Base-by-base conservation (phyloP, 2,113 vertebrate genomes). In the Rissa tridactyla region DNA sequence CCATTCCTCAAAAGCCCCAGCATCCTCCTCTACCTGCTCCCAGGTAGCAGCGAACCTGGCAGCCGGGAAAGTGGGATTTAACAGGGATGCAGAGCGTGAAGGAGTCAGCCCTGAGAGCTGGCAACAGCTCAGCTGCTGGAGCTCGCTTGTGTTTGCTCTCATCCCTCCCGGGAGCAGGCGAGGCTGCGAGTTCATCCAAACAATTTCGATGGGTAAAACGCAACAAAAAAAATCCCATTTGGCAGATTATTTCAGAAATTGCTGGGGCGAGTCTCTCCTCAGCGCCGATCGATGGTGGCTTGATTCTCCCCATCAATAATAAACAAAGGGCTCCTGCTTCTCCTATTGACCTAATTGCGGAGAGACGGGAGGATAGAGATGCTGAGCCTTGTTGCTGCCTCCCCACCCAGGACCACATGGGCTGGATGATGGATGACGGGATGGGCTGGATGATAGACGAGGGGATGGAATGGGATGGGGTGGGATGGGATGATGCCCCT, bases 361-460 rank as follows among this genome's bases (percentile, higher is more conserved):
- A 49, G 29, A 27, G 21, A 46, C 3, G 9, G 15, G 20, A 76
- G 22, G 49, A 47, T 7, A 20, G 40, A 54, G 68, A 19, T 8
- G 34, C 82, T 70, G 73, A 86, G 80, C 77, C 11, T 66, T 34
- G 47, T 44, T 60, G 21, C 54, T 47, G 15, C n/a, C 46, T 55
- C 16, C 8, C 15, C 11, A 38, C n/a, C 0, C 2, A 49, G 52
- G 54, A 27, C 11, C 1, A 1, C 5, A 2, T 5, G 20, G 15
- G 15, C 15, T 21, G 38, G 44, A 21, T 16, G 36, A 9, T 30
- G 23, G 44, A 3, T 25, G 52, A 3, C 21, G 70, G 34, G 47
- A 34, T 47, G 34, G 27, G 40, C 20, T 40, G 9, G 55, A 44
- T 44, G 44, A 44, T 44, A 23, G 49, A 61, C 5, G 51, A 16